These are phyloP conservation scores for rat (Rattus norvegicus) DNA, from an alignment of 2,113 vertebrate species.

Conservation along the genomic window DNA sequence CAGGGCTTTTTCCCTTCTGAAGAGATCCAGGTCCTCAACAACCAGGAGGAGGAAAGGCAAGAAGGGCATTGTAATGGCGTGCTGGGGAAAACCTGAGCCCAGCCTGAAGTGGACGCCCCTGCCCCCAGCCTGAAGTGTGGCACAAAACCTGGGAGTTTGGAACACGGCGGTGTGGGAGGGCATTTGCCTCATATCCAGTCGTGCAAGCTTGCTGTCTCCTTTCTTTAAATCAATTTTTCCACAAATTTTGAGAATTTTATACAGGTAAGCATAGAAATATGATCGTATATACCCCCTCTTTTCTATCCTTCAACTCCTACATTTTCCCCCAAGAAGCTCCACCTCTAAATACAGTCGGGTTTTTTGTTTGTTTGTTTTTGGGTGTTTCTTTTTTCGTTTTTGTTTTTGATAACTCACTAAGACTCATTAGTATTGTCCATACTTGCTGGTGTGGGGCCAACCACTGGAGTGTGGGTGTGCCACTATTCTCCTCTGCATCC, in stretches of 20 bases:
- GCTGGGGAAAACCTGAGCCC: neutral
- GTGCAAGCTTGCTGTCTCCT: no score
- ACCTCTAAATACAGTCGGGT: neutral
- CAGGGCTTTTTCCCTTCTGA: constrained; percentile 46
- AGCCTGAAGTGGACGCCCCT: neutral
- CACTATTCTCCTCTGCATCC: neutral
- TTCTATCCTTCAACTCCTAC: neutral
- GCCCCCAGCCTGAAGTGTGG: no score
- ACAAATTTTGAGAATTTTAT: neutral
- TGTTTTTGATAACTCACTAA: neutral
- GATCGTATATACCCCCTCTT: neutral
- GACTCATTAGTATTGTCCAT: neutral
- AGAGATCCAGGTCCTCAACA: neutral
- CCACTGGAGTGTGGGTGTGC: neutral
- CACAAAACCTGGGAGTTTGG: accelerated
- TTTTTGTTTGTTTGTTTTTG: neutral
- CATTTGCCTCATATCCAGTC: neutral
- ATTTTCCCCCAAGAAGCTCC: neutral
- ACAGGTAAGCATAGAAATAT: neutral
- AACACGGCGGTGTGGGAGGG: accelerated
- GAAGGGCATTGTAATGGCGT: accelerated
- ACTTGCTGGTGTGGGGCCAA: neutral
- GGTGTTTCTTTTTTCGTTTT: no score
- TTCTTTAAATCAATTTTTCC: neutral
- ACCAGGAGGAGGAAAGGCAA: neutral